Evolutionary conservation across 2,113 vertebrate genomes (phyloP).

Genomic region (Cisticola juncidis): DNA sequence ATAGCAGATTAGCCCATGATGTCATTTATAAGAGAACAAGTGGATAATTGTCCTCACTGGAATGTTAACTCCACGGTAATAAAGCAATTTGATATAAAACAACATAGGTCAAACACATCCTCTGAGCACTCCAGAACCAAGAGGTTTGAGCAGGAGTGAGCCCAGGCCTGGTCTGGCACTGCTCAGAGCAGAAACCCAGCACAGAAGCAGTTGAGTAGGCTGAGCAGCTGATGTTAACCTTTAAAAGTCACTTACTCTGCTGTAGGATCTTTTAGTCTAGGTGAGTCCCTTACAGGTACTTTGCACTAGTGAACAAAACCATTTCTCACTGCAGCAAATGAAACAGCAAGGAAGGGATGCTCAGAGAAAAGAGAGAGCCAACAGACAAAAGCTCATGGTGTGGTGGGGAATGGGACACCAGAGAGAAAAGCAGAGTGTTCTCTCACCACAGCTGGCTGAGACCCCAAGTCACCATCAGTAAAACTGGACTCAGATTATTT

Average conservation of each 20-base stretch:
- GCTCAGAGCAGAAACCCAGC: neutral
- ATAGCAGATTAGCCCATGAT: neutral
- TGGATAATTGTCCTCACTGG: neutral
- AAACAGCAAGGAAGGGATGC: neutral
- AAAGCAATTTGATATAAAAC: neutral
- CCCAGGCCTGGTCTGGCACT: neutral
- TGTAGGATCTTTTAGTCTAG: neutral
- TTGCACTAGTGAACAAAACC: neutral
- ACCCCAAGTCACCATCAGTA: neutral
- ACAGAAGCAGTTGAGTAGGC: too few species aligned
- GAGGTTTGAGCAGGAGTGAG: neutral
- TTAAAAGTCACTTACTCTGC: neutral
- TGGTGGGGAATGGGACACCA: neutral
- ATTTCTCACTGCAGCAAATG: neutral
- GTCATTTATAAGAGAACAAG: neutral
- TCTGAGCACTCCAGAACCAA: neutral
- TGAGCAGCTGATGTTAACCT: neutral
- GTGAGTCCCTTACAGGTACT: neutral
- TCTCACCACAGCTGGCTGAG: neutral
- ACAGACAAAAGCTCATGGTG: neutral
- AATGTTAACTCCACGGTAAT: neutral
- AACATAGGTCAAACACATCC: neutral
- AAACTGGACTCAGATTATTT: neutral
- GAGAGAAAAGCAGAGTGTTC: neutral
- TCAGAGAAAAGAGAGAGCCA: neutral